Percentiles rank a stretch among this genome's conserved stretches.
These are phyloP conservation scores for Monarcha castaneiventris DNA, from an alignment of 2,113 vertebrate species.

Conservation along the genomic window DNA sequence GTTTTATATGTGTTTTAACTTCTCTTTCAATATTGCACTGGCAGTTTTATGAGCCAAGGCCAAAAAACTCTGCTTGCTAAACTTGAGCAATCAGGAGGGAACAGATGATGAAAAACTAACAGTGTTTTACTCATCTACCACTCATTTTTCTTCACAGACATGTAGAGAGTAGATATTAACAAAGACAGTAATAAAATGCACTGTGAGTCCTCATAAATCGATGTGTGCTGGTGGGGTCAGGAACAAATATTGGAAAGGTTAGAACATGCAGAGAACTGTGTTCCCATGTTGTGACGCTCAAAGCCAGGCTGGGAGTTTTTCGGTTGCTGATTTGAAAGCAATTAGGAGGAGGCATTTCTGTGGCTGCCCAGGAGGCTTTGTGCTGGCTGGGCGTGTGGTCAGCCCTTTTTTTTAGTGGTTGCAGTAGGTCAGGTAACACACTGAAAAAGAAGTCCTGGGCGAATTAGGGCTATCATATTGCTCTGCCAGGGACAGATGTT, in stretches of 20 bases:
- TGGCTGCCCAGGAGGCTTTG: neutral
- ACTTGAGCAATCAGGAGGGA: slow-evolving; percentile 42
- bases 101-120: slow-evolving; percentile 55
- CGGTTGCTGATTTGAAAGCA: slow-evolving; percentile 12
- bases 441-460: neutral
- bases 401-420: neutral
- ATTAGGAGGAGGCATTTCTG: slow-evolving; percentile 27
- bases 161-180: neutral
- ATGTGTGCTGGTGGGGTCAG: slow-evolving; percentile 15
- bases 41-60: slow-evolving; percentile 1
- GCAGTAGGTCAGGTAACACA: neutral
- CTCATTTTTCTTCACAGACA: slow-evolving; percentile 5
- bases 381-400: neutral
- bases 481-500: neutral
- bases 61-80: slow-evolving; percentile 16
- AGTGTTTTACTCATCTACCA: slow-evolving; percentile 45
- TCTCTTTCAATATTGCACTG: slow-evolving; percentile 9
- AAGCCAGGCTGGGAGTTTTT: neutral
- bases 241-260: slow-evolving; percentile 2
- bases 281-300: neutral
- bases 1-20: neutral
- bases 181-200: slow-evolving; percentile 8
- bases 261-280: neutral
- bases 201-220: slow-evolving; percentile 22
- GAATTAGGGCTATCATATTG: neutral